Evolutionary conservation across 2,888 invertebrate species (phyloP), one percentile per base, ranked within the genome.

Genomic region (Polydrusus cervinus): DNA sequence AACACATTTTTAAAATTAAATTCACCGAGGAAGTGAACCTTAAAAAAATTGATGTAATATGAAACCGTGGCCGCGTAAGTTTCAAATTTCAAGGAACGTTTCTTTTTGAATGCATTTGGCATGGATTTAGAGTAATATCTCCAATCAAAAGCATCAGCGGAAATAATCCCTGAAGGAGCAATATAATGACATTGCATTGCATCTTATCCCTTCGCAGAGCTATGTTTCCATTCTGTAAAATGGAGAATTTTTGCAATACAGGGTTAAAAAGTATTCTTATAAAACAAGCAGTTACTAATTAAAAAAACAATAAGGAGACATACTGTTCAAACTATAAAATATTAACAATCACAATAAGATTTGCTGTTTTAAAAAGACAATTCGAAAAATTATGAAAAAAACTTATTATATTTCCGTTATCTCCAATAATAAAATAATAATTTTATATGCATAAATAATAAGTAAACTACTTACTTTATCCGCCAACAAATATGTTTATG

Each of bases 71-170:
- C n/a, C n/a, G n/a, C n/a, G n/a, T n/a, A n/a, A n/a, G 43, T 55
- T 38, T 38, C 20, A 55, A 55, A 43, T 67, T 67, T 38, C 43
- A 1, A 14, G 55, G 25, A 49, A 45, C 45, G 57, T 65, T 71
- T 71, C 71, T 71, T 71, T 57, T 71, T 71, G 71, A 65, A 55
- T 71, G 64, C 64, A 64, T 65, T 57, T 71, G 57, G 43, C 40
- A 14, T 40, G 55, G 71, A 71, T 71, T 71, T 65, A 47, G 43
- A 25, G 65, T 30, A 65, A 62, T 71, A 65, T 64, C 57, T 71
- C 71, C 71, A 71, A 71, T 65, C 47, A 71, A 25, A 71, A 16
- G 71, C 71, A 71, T 65, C 71, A 51, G 71, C 49, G 64, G 64
- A 71, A 45, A 62, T 62, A 71, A 71, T 64, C 71, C 71, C 65